Base-by-base conservation (phyloP, 2,888 invertebrate species). In the Coelinius sp. region DNA sequence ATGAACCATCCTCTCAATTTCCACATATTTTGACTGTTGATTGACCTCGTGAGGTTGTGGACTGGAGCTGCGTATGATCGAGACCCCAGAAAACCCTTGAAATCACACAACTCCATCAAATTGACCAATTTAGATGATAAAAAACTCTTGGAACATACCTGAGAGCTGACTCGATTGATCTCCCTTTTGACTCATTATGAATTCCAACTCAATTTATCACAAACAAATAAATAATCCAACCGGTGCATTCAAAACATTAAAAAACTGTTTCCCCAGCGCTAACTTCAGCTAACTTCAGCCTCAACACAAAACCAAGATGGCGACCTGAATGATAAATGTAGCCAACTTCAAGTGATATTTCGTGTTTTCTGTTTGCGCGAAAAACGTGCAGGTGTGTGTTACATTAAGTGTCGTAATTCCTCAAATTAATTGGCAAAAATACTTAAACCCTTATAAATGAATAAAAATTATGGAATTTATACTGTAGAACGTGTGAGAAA, bases 61-160 rank as follows among this genome's bases (percentile, higher is more conserved):
- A 78, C 79, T 83, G 24, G 76, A 77, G n/a, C 76, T 80, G 6
- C 85, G 84, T 59, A 82, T 81, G 10, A 77, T 74, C 0, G 84
- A 83, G 77, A 83, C 80, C 64, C 76, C 81, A 6, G 82, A 81
- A 66, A 85, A 76, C 74, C 81, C 85, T 86, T 56, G 65, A 77
- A 76, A 65, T 24, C 41, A 49, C 5, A n/a, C n/a, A 65, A 31
- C 10, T 1, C 20, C 7, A 56, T 44, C n/a, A 38, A 22, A 25
- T 49, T n/a, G n/a, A 56, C 0, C 44, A 17, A 25, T 31, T 17
- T 7, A n/a, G 27, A 38, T 1, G 17, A 49, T 49, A 6, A 5
- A 8, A 49, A 20, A 8, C 20, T 4, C 3, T n/a, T 2, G 7
- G 20, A 35, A 72, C 70, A 75, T 73, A 84, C 84, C 82, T n/a